Conservation (phyloP, 1,140 invertebrate genomes). For the Leptopilina clavipes region DNA sequence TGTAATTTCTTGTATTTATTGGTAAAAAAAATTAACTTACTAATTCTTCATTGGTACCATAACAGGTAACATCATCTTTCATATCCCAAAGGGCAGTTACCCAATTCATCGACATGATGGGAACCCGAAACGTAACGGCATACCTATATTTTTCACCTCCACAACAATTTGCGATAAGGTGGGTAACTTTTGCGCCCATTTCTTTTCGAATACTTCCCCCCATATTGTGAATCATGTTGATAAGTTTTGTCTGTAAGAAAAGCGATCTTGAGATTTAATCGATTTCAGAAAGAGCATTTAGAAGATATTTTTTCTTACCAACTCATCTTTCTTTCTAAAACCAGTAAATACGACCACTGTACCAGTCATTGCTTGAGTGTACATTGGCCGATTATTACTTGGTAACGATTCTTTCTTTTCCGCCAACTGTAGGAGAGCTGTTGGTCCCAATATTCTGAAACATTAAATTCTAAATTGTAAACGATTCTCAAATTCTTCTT, state of each 20-base stretch:
- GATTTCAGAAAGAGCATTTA: too few relatives aligned
- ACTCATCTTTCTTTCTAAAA: constrained; percentile 89
- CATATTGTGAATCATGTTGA: constrained; percentile 93
- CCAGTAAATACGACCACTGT: constrained; percentile 92
- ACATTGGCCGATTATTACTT: constrained; percentile 86
- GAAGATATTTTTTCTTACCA: constrained; percentile 81
- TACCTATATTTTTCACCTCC: constrained; percentile 90
- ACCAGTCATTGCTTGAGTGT: constrained; percentile 89
- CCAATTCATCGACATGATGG: constrained; percentile 92
- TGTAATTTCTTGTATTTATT: not conserved
- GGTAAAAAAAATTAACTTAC: constrained; percentile 75
- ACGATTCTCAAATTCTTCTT: too few relatives aligned
- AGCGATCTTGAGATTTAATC: constrained; percentile 24
- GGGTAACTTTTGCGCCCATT: constrained; percentile 90
- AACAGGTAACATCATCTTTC: constrained; percentile 82
- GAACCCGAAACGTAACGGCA: constrained; percentile 90
- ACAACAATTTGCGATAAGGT: constrained; percentile 91
- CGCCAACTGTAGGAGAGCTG: constrained; percentile 84
- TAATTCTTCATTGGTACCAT: constrained; percentile 77
- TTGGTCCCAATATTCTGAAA: constrained; percentile 83
- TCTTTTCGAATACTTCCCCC: constrained; percentile 94
- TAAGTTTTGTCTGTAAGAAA: constrained; percentile 82
- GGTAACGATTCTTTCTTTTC: constrained; percentile 81
- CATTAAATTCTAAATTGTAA: too few relatives aligned
- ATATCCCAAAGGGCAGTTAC: constrained; percentile 89